Base-by-base conservation (phyloP, 1,140 invertebrate genomes). In the Potamilus streckersoni region DNA sequence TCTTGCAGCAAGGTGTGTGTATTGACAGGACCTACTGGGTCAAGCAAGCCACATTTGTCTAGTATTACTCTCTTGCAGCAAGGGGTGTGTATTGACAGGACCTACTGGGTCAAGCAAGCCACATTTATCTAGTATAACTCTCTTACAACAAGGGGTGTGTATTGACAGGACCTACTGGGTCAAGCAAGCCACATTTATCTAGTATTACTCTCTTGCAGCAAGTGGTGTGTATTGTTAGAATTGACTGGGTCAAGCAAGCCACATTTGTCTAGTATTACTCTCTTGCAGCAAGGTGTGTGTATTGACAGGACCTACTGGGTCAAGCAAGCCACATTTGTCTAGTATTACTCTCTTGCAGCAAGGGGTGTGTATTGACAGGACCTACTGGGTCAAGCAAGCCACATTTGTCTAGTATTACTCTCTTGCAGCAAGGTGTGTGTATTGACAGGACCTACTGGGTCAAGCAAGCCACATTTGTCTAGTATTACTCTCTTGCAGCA, bases 401-500 rank as follows among this genome's bases (percentile, higher is more conserved):
- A n/a, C n/a, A n/a, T n/a, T n/a, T n/a, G n/a, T n/a, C n/a, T n/a
- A n/a, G n/a, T n/a, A n/a, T n/a, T n/a, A n/a, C n/a, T n/a, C n/a
- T n/a, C n/a, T n/a, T n/a, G n/a, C n/a, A n/a, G n/a, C n/a, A n/a
- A n/a, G n/a, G n/a, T n/a, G n/a, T n/a, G n/a, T n/a, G n/a, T n/a
- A n/a, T n/a, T n/a, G n/a, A 98, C 97, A 0, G 98, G 98, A 0
- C 94, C 96, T 63, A 99, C 98, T 0, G 98, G 98, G n/a, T 94
- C 93, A 83, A 98, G 11, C 99, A 99, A 91, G 99, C 98, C 6
- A 99, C 98, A 2, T 97, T 99, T 83, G 95, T 99, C 83, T 98
- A 97, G 79, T 98, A 99, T 91, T 99, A 99, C 91, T 99, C 83
- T 2, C 91, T 99, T 19, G 98, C 56, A 94, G 89, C 97, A 99